Percentiles rank a stretch among this genome's conserved stretches.
Conservation (phyloP, 2,797 vertebrate species). For the Paramormyrops hopkinsi region DNA sequence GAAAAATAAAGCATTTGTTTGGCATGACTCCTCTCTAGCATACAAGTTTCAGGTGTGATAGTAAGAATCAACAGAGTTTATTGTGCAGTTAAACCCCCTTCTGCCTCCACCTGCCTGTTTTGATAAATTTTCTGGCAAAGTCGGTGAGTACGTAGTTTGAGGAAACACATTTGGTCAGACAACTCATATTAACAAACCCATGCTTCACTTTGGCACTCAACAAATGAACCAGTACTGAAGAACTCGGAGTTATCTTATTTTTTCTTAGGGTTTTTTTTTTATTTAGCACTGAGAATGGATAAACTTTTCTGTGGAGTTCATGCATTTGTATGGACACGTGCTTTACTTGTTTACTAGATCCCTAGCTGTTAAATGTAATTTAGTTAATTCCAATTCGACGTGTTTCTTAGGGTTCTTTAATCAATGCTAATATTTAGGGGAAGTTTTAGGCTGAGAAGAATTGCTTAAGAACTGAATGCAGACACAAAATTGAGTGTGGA, state of each 20-base stretch:
- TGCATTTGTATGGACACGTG: not conserved
- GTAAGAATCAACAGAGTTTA: not conserved
- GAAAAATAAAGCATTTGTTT: slow-evolving; percentile 41
- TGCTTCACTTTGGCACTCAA: not conserved
- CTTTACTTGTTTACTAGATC: not conserved
- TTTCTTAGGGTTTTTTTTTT: not conserved
- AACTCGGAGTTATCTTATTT: not conserved
- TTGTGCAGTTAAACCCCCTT: not conserved
- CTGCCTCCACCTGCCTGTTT: not conserved
- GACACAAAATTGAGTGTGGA: not conserved
- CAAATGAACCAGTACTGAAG: not conserved
- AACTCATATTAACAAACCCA: not conserved
- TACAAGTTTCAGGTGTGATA: slow-evolving; percentile 8
- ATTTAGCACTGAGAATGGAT: not conserved
- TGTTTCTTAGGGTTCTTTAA: not conserved
- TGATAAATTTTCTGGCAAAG: not conserved
- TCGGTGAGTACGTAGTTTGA: slow-evolving; percentile 20
- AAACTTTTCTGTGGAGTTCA: not conserved
- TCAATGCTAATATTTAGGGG: not conserved
- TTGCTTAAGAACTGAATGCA: not conserved
- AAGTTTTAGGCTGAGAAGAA: not conserved
- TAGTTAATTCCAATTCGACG: not conserved
- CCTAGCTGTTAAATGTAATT: not conserved
- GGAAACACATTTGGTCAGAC: not conserved
- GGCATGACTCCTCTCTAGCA: slow-evolving; percentile 15